A percentile compares a stretch with the other conserved stretches of the same genome.
Evolutionary conservation across 2,113 vertebrate species (phyloP).

Genomic region (Monopterus albus): DNA sequence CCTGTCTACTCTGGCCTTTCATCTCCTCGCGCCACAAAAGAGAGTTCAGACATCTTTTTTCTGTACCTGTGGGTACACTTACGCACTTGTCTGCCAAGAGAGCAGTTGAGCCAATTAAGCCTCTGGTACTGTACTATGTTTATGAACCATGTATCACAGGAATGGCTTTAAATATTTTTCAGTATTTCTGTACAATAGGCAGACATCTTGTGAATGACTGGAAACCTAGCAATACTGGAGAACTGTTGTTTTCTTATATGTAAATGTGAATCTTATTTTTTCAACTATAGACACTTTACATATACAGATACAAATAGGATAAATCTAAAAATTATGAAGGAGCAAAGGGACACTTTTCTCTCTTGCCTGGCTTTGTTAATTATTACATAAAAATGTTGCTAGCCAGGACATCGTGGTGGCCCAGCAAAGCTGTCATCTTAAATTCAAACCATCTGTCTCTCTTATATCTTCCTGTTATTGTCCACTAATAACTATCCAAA

Average conservation of each 20-base stretch:
- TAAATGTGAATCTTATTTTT: too few species aligned
- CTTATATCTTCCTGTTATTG: not conserved
- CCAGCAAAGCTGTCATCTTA: not conserved
- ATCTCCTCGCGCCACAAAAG: conserved; percentile 79
- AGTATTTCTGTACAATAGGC: conserved; percentile 60
- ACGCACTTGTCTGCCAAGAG: conserved; percentile 66
- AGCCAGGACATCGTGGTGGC: not conserved
- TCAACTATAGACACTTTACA: too few species aligned
- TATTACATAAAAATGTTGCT: conserved; percentile 4
- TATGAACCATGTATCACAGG: conserved; percentile 63
- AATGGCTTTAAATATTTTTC: conserved; percentile 59
- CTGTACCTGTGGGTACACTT: conserved; percentile 75
- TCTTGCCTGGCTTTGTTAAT: conserved; percentile 14
- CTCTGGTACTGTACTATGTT: conserved; percentile 55
- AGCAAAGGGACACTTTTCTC: not conserved
- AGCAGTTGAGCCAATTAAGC: conserved; percentile 76
- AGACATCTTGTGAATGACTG: conserved; percentile 21
- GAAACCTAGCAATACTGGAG: conserved; percentile 12
- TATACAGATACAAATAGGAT: too few species aligned
- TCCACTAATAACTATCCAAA: conserved; percentile 4
- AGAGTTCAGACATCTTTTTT: conserved; percentile 79
- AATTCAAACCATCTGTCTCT: not conserved
- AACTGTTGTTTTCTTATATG: conserved; percentile 19
- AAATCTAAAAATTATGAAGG: too few species aligned
- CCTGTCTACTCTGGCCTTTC: conserved; percentile 79